Evolutionary conservation across 2,113 vertebrate species (phyloP).

Genomic region (Rattus rattus): DNA sequence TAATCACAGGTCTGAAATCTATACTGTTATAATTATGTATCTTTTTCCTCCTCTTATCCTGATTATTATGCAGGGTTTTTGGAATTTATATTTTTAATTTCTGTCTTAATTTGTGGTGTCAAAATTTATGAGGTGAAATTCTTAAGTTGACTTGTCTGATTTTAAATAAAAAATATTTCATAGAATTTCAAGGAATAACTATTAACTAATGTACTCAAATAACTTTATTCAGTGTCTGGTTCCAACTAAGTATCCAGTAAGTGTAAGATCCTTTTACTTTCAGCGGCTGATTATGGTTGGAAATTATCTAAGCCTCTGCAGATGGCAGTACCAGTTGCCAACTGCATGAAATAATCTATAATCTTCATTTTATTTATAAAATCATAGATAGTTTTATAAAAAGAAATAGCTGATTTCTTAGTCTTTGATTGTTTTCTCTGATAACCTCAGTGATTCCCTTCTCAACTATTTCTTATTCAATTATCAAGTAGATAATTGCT

Average conservation of each 20-base stretch:
- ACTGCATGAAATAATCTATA: not conserved
- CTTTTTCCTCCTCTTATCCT: not conserved
- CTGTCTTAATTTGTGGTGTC: not conserved
- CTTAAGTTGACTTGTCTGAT: not conserved
- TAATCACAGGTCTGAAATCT: not conserved
- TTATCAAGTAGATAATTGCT: not conserved
- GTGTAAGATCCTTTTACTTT: not conserved
- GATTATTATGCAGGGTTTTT: not conserved
- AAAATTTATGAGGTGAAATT: not conserved
- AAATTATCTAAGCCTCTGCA: not conserved
- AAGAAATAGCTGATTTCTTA: not conserved
- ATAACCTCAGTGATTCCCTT: not conserved
- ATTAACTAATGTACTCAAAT: not conserved
- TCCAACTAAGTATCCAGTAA: not conserved
- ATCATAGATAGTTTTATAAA: not conserved
- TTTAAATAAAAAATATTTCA: not conserved
- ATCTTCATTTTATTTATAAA: slow-evolving; percentile 19
- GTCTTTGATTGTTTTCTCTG: not conserved
- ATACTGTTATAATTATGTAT: not conserved
- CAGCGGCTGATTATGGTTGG: not conserved
- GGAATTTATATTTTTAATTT: not conserved
- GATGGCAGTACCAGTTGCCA: not conserved
- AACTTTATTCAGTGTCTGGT: not conserved
- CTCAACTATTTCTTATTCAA: not conserved
- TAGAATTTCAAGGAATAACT: not conserved